Conservation (phyloP, 2,888 invertebrate species). For the Sericinus montela region DNA sequence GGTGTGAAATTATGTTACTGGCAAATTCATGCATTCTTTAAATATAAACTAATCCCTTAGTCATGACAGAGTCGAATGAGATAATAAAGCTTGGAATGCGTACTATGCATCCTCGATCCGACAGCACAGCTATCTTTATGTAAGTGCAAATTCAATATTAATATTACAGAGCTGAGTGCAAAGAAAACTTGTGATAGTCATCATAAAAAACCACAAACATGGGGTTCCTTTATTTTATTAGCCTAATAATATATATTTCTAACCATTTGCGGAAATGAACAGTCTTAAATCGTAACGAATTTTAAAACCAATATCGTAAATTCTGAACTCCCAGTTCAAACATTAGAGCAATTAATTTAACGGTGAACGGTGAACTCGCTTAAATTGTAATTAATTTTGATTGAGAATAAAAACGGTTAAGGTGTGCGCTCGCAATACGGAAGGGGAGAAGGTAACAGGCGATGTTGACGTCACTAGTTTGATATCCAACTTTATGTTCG, state of each 20-base stretch:
- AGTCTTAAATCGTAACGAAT: slow-evolving; percentile 28
- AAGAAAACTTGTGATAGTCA: no score
- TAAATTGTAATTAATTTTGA: slow-evolving; percentile 28
- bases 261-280: slow-evolving; percentile 23
- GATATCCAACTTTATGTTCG: slow-evolving; percentile 15
- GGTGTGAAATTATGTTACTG: no score
- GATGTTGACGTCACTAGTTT: slow-evolving; percentile 12
- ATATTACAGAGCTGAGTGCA: not conserved
- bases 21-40: no score
- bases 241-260: slow-evolving; percentile 19
- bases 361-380: slow-evolving; percentile 26
- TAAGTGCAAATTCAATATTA: not conserved
- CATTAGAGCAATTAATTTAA: slow-evolving; percentile 33
- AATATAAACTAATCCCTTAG: no score
- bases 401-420: slow-evolving; percentile 12
- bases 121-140: not conserved
- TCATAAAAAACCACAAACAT: slow-evolving; percentile 10
- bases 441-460: not conserved
- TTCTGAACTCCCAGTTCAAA: slow-evolving; percentile 30
- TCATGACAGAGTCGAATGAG: not conserved
- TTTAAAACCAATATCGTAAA: slow-evolving; percentile 34
- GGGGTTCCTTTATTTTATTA: slow-evolving; percentile 12
- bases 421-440: slow-evolving; percentile 9
- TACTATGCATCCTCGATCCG: not conserved
- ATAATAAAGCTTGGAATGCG: not conserved